Base-by-base conservation (phyloP, 2,113 vertebrate species). In the Hydrochoerus hydrochaeris region DNA sequence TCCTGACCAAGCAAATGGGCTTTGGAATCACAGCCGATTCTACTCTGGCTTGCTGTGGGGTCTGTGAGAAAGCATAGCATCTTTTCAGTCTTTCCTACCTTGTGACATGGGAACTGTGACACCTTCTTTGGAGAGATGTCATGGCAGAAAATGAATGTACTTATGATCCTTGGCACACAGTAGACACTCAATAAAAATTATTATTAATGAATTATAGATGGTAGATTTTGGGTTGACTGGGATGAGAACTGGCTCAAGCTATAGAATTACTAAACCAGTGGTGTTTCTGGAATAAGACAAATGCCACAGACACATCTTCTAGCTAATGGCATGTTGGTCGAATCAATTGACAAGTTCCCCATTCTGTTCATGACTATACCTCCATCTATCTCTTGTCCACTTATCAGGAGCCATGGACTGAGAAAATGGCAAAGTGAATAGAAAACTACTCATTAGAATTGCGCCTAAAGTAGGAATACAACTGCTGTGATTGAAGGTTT, bases 381-480 rank as follows among this genome's bases (percentile, higher is more conserved):
- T 26, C 75, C 38, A 81, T 32, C 85, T 82, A 19, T 75, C 95
- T 82, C 92, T 57, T 87, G 46, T 52, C 71, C 44, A 26, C 35
- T 46, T 95, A 46, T 75, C 58, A 85, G 67, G 13, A 82, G 63
- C 11, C 82, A 65, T 85, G 71, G 20, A 65, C 35, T 52, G 41
- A 38, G 14, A 85, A 81, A 92, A 77, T 20, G 77, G n/a, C 54
- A 95, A 84, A 85, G 90, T 0, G 11, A 95, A 96, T 22, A 75
- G 54, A 77, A 69, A 69, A 63, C 22, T 2, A 1, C 9, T 58
- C 4, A 3, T 46, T 62, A 84, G 44, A 87, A 85, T 41, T 46
- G 3, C 80, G 14, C n/a, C 78, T 62, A 49, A 88, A 46, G 60
- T 49, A 10, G 20, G 22, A 63, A 13, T 60, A 58, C 90, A 83